Base-by-base conservation (phyloP, 2,888 invertebrate genomes). In the Andrena dorsata region DNA sequence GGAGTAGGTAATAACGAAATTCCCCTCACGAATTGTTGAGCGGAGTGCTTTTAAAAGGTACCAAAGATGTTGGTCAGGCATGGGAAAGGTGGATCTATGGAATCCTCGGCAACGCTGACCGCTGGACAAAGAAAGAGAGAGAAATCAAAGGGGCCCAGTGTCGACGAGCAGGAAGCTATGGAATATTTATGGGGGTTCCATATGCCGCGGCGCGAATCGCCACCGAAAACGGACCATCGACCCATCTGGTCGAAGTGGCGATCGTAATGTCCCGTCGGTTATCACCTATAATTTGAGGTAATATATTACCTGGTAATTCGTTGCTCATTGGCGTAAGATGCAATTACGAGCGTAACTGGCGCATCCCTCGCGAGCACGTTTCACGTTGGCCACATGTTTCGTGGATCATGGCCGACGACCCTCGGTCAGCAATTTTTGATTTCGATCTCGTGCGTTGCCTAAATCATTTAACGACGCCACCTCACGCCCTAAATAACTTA, bases 281-380 rank as follows among this genome's bases (percentile, higher is more conserved):
- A 93, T 93, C 93, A 91, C 91, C 93, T 92, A 93, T 93, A 93
- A 94, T 94, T 94, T 93, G 84, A 89, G 92, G 92, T 93, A 93
- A 94, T 94, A 93, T 93, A 94, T 94, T 92, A 93, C 91, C 92
- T 89, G 90, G 91, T 92, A 92, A 93, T 93, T 93, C 92, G 90
- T 91, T 90, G 90, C 90, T 91, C 92, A 91, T 91, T 90, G 91
- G 90, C 89, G 90, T 90, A 92, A 92, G 92, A 91, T 90, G 91
- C 91, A 92, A 93, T 93, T 93, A 93, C 90, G 88, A 92, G 83
- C 81, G 87, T 89, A 90, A 89, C 86, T 84, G 85, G 88, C 83
- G 74, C 87, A 86, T 87, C 88, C 87, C 86, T 83, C 80, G 75
- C 65, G 70, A 80, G 32, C 68, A 80, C 78, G 86, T 80, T 86